phyloP scores from a whole-genome alignment of 2,888 invertebrate genomes.

The Rotaria macrura region DNA sequence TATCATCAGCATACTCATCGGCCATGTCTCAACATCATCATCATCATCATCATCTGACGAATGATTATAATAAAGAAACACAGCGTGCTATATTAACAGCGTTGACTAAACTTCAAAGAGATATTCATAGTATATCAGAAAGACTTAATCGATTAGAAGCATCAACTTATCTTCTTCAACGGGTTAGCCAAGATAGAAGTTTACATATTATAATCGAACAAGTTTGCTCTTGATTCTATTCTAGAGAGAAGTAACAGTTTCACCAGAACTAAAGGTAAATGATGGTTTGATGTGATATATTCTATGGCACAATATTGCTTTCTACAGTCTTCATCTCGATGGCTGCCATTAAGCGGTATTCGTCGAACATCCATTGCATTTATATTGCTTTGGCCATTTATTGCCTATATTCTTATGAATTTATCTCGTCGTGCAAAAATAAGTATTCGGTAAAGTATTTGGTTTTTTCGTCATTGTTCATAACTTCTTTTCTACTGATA shows the following conservation, averaged over 20 bases:
- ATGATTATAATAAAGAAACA: neutral
- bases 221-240: neutral
- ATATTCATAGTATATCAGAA: neutral
- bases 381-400: neutral
- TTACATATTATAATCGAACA: too few relatives aligned
- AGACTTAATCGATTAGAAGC: constrained; percentile 8
- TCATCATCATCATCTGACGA: neutral
- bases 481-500: neutral
- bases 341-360: neutral
- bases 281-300: neutral
- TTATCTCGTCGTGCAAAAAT: neutral
- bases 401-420: neutral
- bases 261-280: neutral
- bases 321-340: neutral
- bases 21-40: too few relatives aligned
- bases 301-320: neutral
- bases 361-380: neutral
- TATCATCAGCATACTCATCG: too few relatives aligned
- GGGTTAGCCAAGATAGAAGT: neutral
- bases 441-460: neutral
- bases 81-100: neutral
- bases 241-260: neutral
- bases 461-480: neutral
- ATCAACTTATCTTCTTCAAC: neutral
- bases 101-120: neutral